Conservation (phyloP, 2,888 invertebrate genomes). For the Rosalia funebris region DNA sequence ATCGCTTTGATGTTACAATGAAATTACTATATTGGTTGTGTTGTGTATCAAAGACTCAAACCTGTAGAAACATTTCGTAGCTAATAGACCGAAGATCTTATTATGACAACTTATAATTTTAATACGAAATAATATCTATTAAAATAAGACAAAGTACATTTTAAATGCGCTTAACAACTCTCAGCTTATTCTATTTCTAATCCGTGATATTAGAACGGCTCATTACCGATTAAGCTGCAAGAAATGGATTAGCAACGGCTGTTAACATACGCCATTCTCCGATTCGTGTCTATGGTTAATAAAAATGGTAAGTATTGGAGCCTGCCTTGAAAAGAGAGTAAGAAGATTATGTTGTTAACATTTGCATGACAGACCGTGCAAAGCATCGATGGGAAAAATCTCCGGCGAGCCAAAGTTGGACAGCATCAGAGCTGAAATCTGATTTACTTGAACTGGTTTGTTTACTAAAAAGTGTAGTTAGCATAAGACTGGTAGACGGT, state of each 20-base stretch:
- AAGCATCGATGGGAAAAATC: slow-evolving; percentile 37
- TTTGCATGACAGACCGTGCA: slow-evolving; percentile 43
- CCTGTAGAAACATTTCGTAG: too few relatives aligned
- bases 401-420: slow-evolving; percentile 18
- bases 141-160: neutral
- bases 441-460: slow-evolving; percentile 38
- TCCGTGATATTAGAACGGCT: neutral
- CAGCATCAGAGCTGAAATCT: slow-evolving; percentile 31
- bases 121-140: too few relatives aligned
- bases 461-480: slow-evolving; percentile 26
- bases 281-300: slow-evolving; percentile 10
- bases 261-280: neutral
- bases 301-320: slow-evolving; percentile 4
- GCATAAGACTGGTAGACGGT: slow-evolving; percentile 22
- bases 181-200: neutral
- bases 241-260: slow-evolving; percentile 9
- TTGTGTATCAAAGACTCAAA: too few relatives aligned
- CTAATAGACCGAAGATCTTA: too few relatives aligned
- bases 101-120: too few relatives aligned
- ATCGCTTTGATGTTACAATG: too few relatives aligned
- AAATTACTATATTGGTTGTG: too few relatives aligned
- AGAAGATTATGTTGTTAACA: slow-evolving; percentile 42
- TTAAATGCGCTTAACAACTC: neutral
- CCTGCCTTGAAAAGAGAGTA: slow-evolving; percentile 13
- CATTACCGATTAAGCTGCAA: neutral